Evolutionary conservation across 2,888 invertebrate genomes (phyloP), one percentile per base, ranked within the genome.

Genomic region (Heliconius aoede): DNA sequence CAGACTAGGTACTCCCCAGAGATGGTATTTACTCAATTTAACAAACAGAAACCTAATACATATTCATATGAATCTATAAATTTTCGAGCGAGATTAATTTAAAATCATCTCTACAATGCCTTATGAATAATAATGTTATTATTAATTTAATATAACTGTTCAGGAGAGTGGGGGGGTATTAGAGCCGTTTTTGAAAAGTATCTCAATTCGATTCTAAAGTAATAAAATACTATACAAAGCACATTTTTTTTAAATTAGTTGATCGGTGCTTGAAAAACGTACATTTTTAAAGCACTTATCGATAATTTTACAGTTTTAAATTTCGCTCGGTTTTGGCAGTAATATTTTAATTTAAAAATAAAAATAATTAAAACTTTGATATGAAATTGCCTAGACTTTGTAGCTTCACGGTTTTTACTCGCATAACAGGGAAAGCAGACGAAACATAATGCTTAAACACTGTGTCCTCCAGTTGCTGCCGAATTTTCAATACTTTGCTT

Each of bases 31-130:
- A 78, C 75, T 72, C 72, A 72, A 75, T 75, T 74, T 72, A 55
- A 67, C 72, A 72, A 72, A 61, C 72, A 72, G 75, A 68, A 40
- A 65, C 67, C 28, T 4, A 61, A 61, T 78, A 60, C 74, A 77
- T 77, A 78, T 75, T 77, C 77, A 77, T 77, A 67, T 60, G 67
- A 36, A 28, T 36, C n/a, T 61, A 72, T 74, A 74, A 77, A 77
- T 58, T 75, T 72, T 32, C 26, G 72, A 75, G 46, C 55, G 55
- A 67, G 26, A 78, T 75, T 78, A 62, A 75, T 75, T 78, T 65
- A 74, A 61, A 75, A 65, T 55, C 28, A n/a, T 28, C 61, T 61
- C 60, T 21, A 72, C 72, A 60, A 62, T 46, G 62, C 26, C 51
- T 75, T 71, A 75, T 71, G 71, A 75, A 75, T 75, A 58, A 30